Evolutionary conservation across 2,113 vertebrate species (phyloP).

Genomic region (Phrynocephalus versicolor): DNA sequence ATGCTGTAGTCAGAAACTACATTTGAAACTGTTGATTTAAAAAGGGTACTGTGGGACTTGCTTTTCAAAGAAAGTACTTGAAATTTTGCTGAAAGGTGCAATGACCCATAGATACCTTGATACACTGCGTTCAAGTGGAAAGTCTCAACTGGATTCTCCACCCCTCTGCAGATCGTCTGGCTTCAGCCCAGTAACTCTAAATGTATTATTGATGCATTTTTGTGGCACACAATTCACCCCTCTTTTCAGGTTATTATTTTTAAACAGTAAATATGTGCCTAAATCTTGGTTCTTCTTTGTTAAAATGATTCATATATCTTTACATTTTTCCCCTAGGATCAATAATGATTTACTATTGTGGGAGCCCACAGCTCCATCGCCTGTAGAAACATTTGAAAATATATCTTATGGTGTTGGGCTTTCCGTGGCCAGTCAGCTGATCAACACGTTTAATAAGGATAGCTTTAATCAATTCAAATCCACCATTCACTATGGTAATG

Average conservation of each 20-base stretch:
- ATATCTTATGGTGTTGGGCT: conserved; percentile 93
- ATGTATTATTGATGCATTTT: background rate
- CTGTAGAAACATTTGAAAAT: conserved; percentile 95
- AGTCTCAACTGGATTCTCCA: background rate
- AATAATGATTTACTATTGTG: conserved; percentile 95
- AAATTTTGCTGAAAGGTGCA: too few species aligned
- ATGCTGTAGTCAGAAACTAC: too few species aligned
- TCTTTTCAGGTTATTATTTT: background rate
- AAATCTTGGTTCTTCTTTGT: background rate
- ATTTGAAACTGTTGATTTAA: too few species aligned
- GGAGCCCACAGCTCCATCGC: conserved; percentile 97
- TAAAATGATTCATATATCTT: background rate
- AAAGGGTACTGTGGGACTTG: background rate
- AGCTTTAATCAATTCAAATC: conserved; percentile 91
- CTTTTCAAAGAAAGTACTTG: background rate
- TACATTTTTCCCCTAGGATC: conserved; percentile 79
- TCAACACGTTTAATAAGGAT: conserved; percentile 94
- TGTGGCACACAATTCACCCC: background rate
- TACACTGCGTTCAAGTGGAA: background rate
- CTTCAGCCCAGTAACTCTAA: background rate
- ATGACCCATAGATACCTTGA: too few species aligned
- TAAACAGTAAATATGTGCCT: too few species aligned
- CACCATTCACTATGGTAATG: conserved; percentile 87
- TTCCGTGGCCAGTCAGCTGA: conserved; percentile 96
- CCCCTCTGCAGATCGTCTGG: background rate